Evolutionary conservation across 2,888 invertebrate species (phyloP), one percentile per base, ranked within the genome.

Genomic region (Dryadula phaetusa): DNA sequence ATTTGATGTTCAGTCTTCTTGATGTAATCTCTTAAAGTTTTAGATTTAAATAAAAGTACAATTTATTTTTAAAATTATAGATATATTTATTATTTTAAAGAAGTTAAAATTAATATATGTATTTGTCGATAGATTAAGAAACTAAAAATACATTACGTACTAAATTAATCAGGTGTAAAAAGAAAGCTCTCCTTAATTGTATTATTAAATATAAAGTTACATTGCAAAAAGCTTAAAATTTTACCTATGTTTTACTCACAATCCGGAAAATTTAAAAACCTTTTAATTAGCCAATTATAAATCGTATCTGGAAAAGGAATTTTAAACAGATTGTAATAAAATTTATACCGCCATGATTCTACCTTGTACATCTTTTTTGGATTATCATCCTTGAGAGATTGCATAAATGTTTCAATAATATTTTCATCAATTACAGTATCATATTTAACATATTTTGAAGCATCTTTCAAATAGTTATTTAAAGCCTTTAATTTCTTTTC

Each of bases 321-420:
- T 75, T 88, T 93, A 74, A 96, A 94, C 22, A 96, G 81, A 62
- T 86, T 87, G 75, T 96, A 95, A 82, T 96, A 97, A 64, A 95
- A 79, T 76, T 81, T 86, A 77, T 93, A 96, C 79, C 95, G 91
- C 91, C 94, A 94, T 0, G 95, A 94, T 77, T 96, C 96, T 72
- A 94, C 94, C 87, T 95, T 95, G 77, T 97, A 97, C 7, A 94
- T 70, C 3, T 93, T 76, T 62, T 90, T 88, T 0, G 97, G 96
- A 40, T 93, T 81, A 32, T 87, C 84, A 69, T 94, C 94, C 20
- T 94, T 88, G 34, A 97, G 79, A 4, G 96, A 94, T 74, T 93
- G 90, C 74, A 95, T 93, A 75, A 96, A 96, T 37, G 93, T 93
- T 62, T 92, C 81, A 72, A 95, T 94, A 68, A 97, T 85, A 20